A percentile compares a stretch with the other conserved stretches of the same genome.
Evolutionary conservation across 2,888 invertebrate species (phyloP).

Genomic region (Mystacides longicornis): DNA sequence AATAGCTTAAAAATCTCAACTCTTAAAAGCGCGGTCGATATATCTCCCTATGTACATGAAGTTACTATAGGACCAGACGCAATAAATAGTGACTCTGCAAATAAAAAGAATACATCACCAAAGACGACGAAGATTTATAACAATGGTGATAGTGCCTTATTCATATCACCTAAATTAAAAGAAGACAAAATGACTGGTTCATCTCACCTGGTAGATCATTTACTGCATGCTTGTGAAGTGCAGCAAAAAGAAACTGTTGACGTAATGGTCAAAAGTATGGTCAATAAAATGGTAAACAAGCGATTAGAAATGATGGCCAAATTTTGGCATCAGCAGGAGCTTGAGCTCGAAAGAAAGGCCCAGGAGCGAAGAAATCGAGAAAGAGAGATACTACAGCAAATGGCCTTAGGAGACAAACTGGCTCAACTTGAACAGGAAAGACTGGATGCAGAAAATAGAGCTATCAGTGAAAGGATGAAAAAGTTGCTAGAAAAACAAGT

Average conservation of each 20-base stretch:
- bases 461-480: conserved; percentile 45
- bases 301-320: conserved; percentile 35
- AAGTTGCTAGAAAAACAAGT: conserved; percentile 46
- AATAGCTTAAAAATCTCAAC: conserved; percentile 52
- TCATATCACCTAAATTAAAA: conserved; percentile 31
- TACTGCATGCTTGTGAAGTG: conserved; percentile 20
- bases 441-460: conserved; percentile 46
- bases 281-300: conserved; percentile 38
- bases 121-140: background rate
- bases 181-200: conserved; percentile 25
- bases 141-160: background rate
- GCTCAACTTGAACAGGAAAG: conserved; percentile 43
- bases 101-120: background rate
- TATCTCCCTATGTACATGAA: conserved; percentile 45
- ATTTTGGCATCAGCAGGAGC: conserved; percentile 37
- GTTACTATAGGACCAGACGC: conserved; percentile 46
- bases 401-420: conserved; percentile 35
- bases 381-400: conserved; percentile 32
- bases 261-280: conserved; percentile 33
- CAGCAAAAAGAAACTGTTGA: conserved; percentile 19
- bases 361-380: conserved; percentile 26
- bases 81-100: background rate
- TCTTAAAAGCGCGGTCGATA: conserved; percentile 49
- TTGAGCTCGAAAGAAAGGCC: conserved; percentile 33
- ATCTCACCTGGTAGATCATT: conserved; percentile 27